Percentiles rank a stretch among this genome's conserved stretches.
Conservation (phyloP, 2,888 invertebrate genomes). For the Trypoxylon attenuatum region DNA sequence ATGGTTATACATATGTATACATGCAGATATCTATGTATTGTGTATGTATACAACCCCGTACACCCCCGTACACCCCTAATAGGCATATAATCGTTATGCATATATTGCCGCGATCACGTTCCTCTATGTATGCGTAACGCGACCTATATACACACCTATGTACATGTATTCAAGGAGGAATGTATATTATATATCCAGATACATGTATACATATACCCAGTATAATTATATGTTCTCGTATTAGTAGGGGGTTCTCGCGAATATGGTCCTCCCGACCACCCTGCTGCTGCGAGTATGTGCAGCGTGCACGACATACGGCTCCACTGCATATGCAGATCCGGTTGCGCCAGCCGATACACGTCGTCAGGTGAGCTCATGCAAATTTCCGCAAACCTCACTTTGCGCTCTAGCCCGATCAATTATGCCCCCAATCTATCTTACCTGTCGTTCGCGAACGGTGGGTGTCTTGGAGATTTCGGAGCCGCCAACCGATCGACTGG, state of each 20-base stretch:
- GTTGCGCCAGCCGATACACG: slow-evolving; percentile 49
- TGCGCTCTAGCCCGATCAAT: slow-evolving; percentile 16
- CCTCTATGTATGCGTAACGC: neutral
- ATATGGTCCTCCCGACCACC: too few species aligned
- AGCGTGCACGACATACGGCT: slow-evolving; percentile 60
- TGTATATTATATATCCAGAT: too few species aligned
- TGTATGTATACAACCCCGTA: too few species aligned
- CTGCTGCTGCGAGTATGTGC: too few species aligned
- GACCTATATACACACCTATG: neutral
- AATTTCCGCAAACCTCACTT: slow-evolving; percentile 50
- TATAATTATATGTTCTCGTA: too few species aligned
- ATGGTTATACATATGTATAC: too few species aligned
- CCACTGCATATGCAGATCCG: slow-evolving; percentile 61
- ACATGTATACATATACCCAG: slow-evolving; percentile 3
- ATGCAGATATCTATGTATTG: too few species aligned
- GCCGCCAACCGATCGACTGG: too few species aligned
- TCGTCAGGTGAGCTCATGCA: slow-evolving; percentile 50
- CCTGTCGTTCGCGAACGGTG: neutral
- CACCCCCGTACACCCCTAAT: slow-evolving; percentile 68
- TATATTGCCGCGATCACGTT: slow-evolving; percentile 50
- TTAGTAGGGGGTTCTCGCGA: too few species aligned
- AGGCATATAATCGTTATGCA: slow-evolving; percentile 74
- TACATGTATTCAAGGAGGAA: too few species aligned
- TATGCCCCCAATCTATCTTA: slow-evolving; percentile 20
- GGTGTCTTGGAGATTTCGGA: neutral